Evolutionary conservation across 1,140 invertebrate species (phyloP), one percentile per base, ranked within the genome.

Genomic region (Oryctes rhinoceros): DNA sequence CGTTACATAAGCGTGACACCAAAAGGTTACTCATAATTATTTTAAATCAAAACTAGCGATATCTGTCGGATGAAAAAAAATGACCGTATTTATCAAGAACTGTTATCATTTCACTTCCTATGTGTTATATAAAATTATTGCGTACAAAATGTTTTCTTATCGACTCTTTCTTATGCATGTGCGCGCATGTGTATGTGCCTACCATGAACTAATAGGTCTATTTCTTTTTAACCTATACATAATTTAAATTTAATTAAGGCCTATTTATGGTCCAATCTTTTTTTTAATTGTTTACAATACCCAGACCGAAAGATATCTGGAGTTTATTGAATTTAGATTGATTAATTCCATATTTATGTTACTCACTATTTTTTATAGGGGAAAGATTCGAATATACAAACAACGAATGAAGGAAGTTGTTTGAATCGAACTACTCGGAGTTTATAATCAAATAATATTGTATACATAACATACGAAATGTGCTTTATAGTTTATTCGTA

Each of bases 121-220:
- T 67, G 20, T 62, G 13, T 62, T 67, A 67, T 67, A 67, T 67
- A 35, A 67, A 67, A 67, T 67, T 67, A 67, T 18, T 67, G 65
- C 65, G 65, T 67, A 67, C 20, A 67, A 67, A 67, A 10, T 24
- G 6, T 24, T 18, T 35, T 67, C 65, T 67, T 67, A 67, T 67
- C 65, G 11, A 67, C 5, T 62, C 53, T 30, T 30, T 30, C 24
- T 30, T 5, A 18, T 62, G 20, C 20, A 6, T 62, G 0, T 62
- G 15, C 13, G 20, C 20, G 53, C 53, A 13, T 62, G 24, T 30
- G 20, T 65, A 15, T 24, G 7, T 67, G 13, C 13, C 65, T 24
- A 11, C 20, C 18, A 67, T 6, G 7, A 67, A 20, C 15, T 20
- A 20, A 67, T 67, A 67, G n/a, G 3, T 11, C 1, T 67, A 20